A percentile compares a stretch with the other conserved stretches of the same genome.
These are phyloP conservation scores for Cebidichthys violaceus DNA, from an alignment of 2,113 vertebrate species.

Conservation along the genomic window DNA sequence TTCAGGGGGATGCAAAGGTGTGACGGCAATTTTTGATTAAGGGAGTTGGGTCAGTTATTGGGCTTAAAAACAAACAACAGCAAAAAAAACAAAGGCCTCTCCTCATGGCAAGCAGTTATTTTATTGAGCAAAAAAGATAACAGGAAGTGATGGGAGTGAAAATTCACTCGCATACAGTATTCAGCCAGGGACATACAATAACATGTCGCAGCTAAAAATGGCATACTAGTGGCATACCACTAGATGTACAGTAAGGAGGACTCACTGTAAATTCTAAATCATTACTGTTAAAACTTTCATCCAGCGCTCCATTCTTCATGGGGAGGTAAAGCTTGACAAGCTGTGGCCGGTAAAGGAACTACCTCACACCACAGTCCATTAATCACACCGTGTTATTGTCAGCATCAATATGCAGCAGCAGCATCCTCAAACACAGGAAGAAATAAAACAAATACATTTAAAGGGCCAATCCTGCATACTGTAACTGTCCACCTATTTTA, in stretches of 20 bases:
- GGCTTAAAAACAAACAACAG: not conserved
- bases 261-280: slow-evolving; percentile 8
- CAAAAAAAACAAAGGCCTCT: not conserved
- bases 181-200: not conserved
- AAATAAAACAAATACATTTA: slow-evolving; percentile 13
- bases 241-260: not conserved
- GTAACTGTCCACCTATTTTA: slow-evolving; percentile 18
- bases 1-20: not conserved
- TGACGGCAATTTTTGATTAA: not conserved
- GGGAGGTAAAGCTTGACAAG: slow-evolving; percentile 19
- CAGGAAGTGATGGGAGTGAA: not conserved
- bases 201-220: not conserved
- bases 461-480: slow-evolving; percentile 7
- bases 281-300: not conserved
- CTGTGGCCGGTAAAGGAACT: not conserved
- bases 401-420: slow-evolving; percentile 30
- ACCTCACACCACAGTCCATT: slow-evolving; percentile 24
- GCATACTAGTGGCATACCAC: not conserved
- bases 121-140: not conserved
- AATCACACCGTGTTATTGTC: slow-evolving; percentile 35
- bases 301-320: not conserved
- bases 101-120: not conserved
- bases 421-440: slow-evolving; percentile 16
- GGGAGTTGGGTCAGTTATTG: not conserved
- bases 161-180: not conserved